A percentile compares a stretch with the other conserved stretches of the same genome.
These are phyloP conservation scores for Chlorospingus flavigularis DNA, from an alignment of 2,797 vertebrate genomes.

Conservation along the genomic window DNA sequence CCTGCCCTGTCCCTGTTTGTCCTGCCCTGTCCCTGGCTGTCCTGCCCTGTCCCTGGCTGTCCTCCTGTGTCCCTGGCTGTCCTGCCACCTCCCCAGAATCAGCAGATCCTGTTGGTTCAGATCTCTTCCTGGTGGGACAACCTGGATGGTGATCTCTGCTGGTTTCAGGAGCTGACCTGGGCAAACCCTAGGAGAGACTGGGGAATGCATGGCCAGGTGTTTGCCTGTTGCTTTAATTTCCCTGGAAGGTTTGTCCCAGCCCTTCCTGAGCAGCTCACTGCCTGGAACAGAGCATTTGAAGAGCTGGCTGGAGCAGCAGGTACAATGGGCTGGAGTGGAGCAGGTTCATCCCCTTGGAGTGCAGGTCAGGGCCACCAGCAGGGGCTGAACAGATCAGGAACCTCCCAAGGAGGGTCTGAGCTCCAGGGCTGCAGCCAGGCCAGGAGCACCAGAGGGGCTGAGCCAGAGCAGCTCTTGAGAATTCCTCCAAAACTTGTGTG, in stretches of 20 bases:
- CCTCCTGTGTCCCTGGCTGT: no score
- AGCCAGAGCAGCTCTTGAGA: not conserved
- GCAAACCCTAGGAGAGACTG: not conserved
- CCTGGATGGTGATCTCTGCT: accelerated
- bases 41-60: no score
- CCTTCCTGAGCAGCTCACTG: not conserved
- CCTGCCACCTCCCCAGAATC: not conserved
- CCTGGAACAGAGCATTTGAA: not conserved
- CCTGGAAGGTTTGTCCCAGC: not conserved
- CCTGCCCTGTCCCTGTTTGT: no score
- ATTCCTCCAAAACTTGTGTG: accelerated
- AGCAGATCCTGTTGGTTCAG: not conserved
- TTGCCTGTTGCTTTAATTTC: not conserved
- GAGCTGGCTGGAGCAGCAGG: not conserved
- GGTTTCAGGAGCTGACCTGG: not conserved
- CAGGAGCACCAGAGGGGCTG: not conserved
- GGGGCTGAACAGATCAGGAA: accelerated
- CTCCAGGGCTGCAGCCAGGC: not conserved
- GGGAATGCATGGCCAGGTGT: accelerated
- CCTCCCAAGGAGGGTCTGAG: not conserved
- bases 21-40: no score
- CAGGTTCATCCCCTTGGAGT: not conserved
- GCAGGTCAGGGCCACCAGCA: not conserved
- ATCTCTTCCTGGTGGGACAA: accelerated
- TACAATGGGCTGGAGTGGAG: not conserved